Evolutionary conservation across 2,113 vertebrate genomes (phyloP), one percentile per base, ranked within the genome.

Genomic region (Tachysurus fulvidraco): DNA sequence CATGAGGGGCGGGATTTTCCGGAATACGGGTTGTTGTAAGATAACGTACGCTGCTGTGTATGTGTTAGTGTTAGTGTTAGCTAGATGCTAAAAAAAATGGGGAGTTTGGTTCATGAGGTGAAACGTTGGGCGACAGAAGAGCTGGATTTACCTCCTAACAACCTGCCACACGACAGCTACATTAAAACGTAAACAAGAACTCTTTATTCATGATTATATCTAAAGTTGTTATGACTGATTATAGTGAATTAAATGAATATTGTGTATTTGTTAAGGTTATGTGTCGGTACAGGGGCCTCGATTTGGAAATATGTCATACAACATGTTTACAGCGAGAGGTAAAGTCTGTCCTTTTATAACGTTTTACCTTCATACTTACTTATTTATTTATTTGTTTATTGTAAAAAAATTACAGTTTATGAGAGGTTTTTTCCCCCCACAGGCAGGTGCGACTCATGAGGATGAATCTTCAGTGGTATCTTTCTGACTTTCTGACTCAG

Each of bases 381-480:
- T 46, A 11, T 64, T 82, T 28, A 1, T 55, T 60, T 12, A 25
- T 57, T 21, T 16, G 36, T n/a, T n/a, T n/a, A n/a, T n/a, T n/a
- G n/a, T n/a, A n/a, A n/a, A n/a, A 46, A 46, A 46, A 19, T 21
- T 28, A 8, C 9, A 16, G 50, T 69, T 67, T 28, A 2, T 69
- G 16, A n/a, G 41, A 0, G 54, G 0, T 23, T 84, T 84, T 81
- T 83, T 44, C 1, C 59, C 77, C 1, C 59, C 77, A 12, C 89
- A 96, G 95, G 86, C 94, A 95, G 28, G 93, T 94, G 84, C 92
- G 89, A 83, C 88, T 94, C 28, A 93, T 95, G 87, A 91, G 94
- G 52, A 94, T 94, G 6, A 95, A 96, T 91, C 90, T 96, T 69
- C 92, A 93, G 28, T 96, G 95, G 95, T 96, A 96, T 95, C 93